Evolutionary conservation across 2,797 vertebrate genomes (phyloP), one percentile per base, ranked within the genome.

Genomic region (Miichthys miiuy): DNA sequence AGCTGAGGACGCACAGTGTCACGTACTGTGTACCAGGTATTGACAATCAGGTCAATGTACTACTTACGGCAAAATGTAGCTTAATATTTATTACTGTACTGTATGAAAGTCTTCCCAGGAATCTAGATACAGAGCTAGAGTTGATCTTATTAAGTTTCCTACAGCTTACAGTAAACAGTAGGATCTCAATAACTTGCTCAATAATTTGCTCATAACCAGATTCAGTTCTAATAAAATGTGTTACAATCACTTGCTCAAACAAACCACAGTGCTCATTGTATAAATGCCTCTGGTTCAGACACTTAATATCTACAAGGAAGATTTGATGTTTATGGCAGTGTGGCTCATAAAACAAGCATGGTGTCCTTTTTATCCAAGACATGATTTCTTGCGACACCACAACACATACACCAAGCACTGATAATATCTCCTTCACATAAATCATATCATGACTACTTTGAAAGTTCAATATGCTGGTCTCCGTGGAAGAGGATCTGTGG

Each of bases 221-320:
- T 74, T 77, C 3, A 41, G 18, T 71, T 51, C 55, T 77, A 60
- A 79, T 82, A 62, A 86, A 86, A 76, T 38, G 18, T 66, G 27
- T 55, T 69, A 5, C 42, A 82, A 63, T 61, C 48, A 69, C 25
- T 81, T 78, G 72, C 66, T 81, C 74, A 80, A 83, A 83, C 21
- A 78, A 65, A 85, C 77, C 83, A 75, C 79, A 80, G 30, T 50
- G 55, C 20, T 65, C 46, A 83, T 38, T 79, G 44, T 58, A 52
- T 54, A 66, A 68, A 78, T 80, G 73, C 76, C 55, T 82, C 57
- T 68, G 46, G 60, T 69, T 72, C 52, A 77, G 60, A 80, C 46
- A 54, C 48, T 77, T 68, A 64, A 70, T 77, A 79, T 79, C 66
- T 57, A 20, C 20, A 1, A 71, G 48, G 34, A 68, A 56, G 66